These are phyloP conservation scores for Trissoscelio sp. DNA, from an alignment of 2,888 invertebrate genomes.

Conservation along the genomic window DNA sequence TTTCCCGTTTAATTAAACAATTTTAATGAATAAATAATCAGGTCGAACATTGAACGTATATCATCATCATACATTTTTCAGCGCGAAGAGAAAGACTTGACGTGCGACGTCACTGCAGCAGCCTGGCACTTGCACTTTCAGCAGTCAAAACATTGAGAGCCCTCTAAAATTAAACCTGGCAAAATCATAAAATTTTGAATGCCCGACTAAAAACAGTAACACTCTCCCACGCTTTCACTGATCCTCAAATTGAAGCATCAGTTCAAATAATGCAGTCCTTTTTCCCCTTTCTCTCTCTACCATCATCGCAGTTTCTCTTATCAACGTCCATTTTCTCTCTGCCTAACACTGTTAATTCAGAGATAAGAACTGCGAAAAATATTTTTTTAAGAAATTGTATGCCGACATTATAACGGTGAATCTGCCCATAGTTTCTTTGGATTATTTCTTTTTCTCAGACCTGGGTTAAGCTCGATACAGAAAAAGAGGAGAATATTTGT, in stretches of 20 bases:
- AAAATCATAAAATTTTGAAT: slow-evolving; percentile 28
- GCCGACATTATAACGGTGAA: slow-evolving; percentile 31
- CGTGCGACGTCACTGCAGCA: neutral
- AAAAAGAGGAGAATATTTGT: neutral
- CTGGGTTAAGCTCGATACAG: neutral
- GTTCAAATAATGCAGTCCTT: slow-evolving; percentile 19
- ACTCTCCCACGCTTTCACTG: slow-evolving; percentile 57
- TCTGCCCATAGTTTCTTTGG: neutral
- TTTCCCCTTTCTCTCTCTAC: slow-evolving; percentile 8
- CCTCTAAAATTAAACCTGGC: slow-evolving; percentile 10
- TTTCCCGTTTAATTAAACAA: neutral
- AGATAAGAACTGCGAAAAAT: slow-evolving; percentile 53
- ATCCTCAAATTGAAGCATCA: slow-evolving; percentile 33
- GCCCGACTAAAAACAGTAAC: slow-evolving; percentile 10
- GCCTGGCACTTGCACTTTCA: slow-evolving; percentile 14
- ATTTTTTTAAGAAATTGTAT: slow-evolving; percentile 29
- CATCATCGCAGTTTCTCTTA: slow-evolving; percentile 43
- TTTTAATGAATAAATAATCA: neutral
- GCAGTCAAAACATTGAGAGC: slow-evolving; percentile 1
- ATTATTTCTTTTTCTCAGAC: slow-evolving; percentile 15
- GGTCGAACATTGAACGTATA: neutral
- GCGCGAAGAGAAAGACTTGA: neutral
- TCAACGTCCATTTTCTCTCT: slow-evolving; percentile 37
- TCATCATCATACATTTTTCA: too few relatives aligned
- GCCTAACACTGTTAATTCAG: slow-evolving; percentile 27